Conservation (phyloP, 2,888 invertebrate genomes). For the Lordiphosa andalusiaca region DNA sequence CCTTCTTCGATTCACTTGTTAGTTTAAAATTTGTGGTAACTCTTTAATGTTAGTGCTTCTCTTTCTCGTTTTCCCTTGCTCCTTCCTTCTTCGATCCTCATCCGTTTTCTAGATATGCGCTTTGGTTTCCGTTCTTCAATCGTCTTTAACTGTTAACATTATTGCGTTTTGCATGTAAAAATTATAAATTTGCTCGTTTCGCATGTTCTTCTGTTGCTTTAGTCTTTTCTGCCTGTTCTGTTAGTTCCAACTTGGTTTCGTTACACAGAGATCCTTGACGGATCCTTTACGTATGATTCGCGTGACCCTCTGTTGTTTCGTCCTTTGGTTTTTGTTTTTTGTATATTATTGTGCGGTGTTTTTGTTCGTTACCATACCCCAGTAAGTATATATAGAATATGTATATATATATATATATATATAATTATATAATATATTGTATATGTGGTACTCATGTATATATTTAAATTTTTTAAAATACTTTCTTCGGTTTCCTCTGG, state of each 20-base stretch:
- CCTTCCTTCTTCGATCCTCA: conserved; percentile 19
- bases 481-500: conserved; percentile 57
- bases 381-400: conserved; percentile 56
- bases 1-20: conserved; percentile 33
- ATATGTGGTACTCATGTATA: conserved; percentile 70
- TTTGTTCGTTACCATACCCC: conserved; percentile 70
- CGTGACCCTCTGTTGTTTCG: conserved; percentile 23
- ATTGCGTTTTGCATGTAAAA: conserved; percentile 66
- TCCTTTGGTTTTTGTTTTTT: conserved; percentile 38
- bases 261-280: conserved; percentile 37
- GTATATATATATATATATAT: conserved; percentile 47
- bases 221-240: conserved; percentile 61
- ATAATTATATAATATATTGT: conserved; percentile 60
- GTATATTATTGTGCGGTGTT: conserved; percentile 78
- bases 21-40: conserved; percentile 64
- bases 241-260: conserved; percentile 34
- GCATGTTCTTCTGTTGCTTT: conserved; percentile 32
- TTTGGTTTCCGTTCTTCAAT: conserved; percentile 47
- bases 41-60: conserved; percentile 33
- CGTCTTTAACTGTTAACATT: conserved; percentile 73
- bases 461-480: conserved; percentile 72
- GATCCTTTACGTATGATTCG: conserved; percentile 52
- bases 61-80: conserved; percentile 20
- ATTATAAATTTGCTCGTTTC: conserved; percentile 59
- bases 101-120: conserved; percentile 73